These are phyloP conservation scores for Tenthredo scrophulariae DNA, from an alignment of 2,888 invertebrate species.

Conservation along the genomic window DNA sequence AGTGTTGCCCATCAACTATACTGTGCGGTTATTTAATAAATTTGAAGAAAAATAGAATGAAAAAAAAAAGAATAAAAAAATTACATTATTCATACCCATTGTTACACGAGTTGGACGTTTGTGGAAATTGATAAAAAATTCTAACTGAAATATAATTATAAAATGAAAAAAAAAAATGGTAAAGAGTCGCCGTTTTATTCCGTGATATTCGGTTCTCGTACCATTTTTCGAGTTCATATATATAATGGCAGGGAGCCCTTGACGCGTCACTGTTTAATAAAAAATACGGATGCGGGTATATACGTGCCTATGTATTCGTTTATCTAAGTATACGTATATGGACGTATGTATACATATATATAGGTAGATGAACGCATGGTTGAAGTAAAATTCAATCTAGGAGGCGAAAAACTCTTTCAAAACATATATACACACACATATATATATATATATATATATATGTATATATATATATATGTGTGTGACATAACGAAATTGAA, in stretches of 20 bases:
- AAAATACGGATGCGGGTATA: neutral
- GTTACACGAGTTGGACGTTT: too few relatives aligned
- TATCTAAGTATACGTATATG: too few relatives aligned
- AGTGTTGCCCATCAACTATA: conserved; percentile 44
- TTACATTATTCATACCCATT: too few relatives aligned
- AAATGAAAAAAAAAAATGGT: neutral
- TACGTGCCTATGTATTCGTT: too few relatives aligned
- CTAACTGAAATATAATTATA: neutral
- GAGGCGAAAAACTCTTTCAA: conserved; percentile 3
- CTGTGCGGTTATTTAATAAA: conserved; percentile 39
- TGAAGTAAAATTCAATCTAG: neutral
- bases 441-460: neutral
- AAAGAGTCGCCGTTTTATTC: neutral
- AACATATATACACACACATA: neutral
- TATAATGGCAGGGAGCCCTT: neutral
- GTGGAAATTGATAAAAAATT: too few relatives aligned
- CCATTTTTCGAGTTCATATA: neutral
- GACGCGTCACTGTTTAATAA: neutral
- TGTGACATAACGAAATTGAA: neutral
- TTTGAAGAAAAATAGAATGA: neutral
- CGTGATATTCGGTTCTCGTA: neutral
- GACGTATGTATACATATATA: neutral
- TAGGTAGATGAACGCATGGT: neutral
- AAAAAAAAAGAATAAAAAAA: neutral
- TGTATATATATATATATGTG: neutral